Percentiles rank a stretch among this genome's conserved stretches.
phyloP scores from a whole-genome alignment of 2,888 invertebrate genomes.

The Ichneumoninae sp. region DNA sequence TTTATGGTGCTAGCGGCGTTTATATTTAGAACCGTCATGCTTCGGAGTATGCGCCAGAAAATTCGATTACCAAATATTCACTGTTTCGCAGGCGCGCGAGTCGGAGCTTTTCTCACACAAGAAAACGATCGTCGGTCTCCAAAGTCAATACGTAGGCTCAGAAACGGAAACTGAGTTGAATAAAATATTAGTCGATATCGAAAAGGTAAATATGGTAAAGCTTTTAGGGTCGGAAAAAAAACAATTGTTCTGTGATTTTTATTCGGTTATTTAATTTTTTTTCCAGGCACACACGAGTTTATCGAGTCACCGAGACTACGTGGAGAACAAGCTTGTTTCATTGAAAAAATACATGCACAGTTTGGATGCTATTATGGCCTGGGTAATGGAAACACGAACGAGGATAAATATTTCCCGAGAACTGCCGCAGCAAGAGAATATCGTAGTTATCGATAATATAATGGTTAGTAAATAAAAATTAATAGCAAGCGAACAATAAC shows the following conservation, averaged over 20 bases:
- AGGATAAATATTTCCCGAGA: constrained; percentile 84
- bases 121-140: constrained; percentile 85
- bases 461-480: constrained; percentile 79
- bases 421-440: constrained; percentile 82
- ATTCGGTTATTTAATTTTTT: constrained; percentile 7
- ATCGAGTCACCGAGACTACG: constrained; percentile 86
- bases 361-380: constrained; percentile 86
- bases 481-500: not conserved
- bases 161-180: constrained; percentile 78
- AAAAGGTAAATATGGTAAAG: constrained; percentile 78
- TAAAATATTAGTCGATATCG: constrained; percentile 80
- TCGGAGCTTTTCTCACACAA: constrained; percentile 86
- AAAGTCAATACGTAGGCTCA: constrained; percentile 79
- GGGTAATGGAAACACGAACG: constrained; percentile 85
- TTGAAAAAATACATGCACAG: constrained; percentile 86
- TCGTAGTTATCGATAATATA: constrained; percentile 83
- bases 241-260: not conserved
- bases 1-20: constrained; percentile 44
- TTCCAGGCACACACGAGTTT: constrained; percentile 83
- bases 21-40: constrained; percentile 59
- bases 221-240: not conserved
- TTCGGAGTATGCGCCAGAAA: constrained; percentile 27
- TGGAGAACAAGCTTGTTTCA: constrained; percentile 86
- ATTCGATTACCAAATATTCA: constrained; percentile 45
- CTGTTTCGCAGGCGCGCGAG: constrained; percentile 85